phyloP scores from a whole-genome alignment of 2,888 invertebrate species.

The Pollenia amentaria region DNA sequence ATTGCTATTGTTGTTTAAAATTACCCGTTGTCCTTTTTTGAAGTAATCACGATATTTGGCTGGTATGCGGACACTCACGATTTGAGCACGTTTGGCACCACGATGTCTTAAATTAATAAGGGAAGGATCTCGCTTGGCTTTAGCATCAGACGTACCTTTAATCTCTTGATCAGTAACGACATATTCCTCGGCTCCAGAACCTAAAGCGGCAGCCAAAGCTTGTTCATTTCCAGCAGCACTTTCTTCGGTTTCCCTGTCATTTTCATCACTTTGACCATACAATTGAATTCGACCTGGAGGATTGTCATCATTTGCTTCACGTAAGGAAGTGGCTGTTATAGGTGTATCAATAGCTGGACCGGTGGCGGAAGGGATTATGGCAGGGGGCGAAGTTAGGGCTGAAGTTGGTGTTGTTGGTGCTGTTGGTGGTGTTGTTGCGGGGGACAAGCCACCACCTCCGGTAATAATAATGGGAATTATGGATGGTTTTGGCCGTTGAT shows the following conservation, averaged over 20 bases:
- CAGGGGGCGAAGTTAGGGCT: no score
- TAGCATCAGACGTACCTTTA: slow-evolving; percentile 76
- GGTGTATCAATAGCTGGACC: neutral
- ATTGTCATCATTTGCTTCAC: slow-evolving; percentile 15
- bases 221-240: slow-evolving; percentile 77
- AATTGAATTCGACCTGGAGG: slow-evolving; percentile 66
- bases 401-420: neutral
- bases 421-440: neutral
- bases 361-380: no score
- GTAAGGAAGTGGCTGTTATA: no score
- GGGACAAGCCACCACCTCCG: slow-evolving; percentile 35
- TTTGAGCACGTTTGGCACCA: slow-evolving; percentile 77
- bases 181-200: slow-evolving; percentile 79
- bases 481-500: slow-evolving; percentile 77
- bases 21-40: slow-evolving; percentile 81
- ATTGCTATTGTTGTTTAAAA: slow-evolving; percentile 75
- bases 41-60: slow-evolving; percentile 81
- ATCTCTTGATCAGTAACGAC: slow-evolving; percentile 77
- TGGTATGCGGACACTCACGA: slow-evolving; percentile 80
- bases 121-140: slow-evolving; percentile 75
- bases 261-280: slow-evolving; percentile 58
- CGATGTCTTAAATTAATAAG: slow-evolving; percentile 78
- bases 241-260: slow-evolving; percentile 1
- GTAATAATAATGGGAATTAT: slow-evolving; percentile 82
- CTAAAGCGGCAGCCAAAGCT: slow-evolving; percentile 76